These are phyloP conservation scores for Metopia argyrocephala DNA, from an alignment of 2,888 invertebrate genomes.

Conservation along the genomic window DNA sequence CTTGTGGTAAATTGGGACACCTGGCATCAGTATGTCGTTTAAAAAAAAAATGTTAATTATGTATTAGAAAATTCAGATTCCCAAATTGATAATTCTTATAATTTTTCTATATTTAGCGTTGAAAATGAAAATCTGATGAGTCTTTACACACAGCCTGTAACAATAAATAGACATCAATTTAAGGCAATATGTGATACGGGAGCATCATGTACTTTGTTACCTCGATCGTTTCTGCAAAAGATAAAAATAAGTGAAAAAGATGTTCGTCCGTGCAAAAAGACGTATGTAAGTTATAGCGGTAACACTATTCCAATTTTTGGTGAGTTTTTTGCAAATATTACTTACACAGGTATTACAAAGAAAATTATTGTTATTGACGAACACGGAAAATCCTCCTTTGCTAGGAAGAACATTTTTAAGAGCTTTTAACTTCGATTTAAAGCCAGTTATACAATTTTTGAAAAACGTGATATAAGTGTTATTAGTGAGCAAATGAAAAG, in stretches of 20 bases:
- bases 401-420: conserved; percentile 38
- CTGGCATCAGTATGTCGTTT: conserved; percentile 1
- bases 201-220: conserved; percentile 23
- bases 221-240: conserved; percentile 10
- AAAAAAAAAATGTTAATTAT: conserved; percentile 1
- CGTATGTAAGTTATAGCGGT: conserved; percentile 4
- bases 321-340: conserved; percentile 16
- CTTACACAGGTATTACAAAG: conserved; percentile 16
- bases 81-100: conserved; percentile 1
- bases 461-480: neutral
- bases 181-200: conserved; percentile 31
- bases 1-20: neutral
- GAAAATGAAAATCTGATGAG: conserved; percentile 13
- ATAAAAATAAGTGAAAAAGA: neutral
- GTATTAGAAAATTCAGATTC: neutral
- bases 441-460: neutral
- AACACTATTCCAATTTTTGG: conserved; percentile 17
- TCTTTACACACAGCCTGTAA: conserved; percentile 7
- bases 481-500: conserved; percentile 30
- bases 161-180: conserved; percentile 2
- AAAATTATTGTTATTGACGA: conserved; percentile 14
- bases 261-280: conserved; percentile 8
- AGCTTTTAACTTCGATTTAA: conserved; percentile 25
- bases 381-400: conserved; percentile 29
- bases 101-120: conserved; percentile 14